Evolutionary conservation across 2,113 vertebrate species (phyloP).

Genomic region (Dasyprocta punctata): DNA sequence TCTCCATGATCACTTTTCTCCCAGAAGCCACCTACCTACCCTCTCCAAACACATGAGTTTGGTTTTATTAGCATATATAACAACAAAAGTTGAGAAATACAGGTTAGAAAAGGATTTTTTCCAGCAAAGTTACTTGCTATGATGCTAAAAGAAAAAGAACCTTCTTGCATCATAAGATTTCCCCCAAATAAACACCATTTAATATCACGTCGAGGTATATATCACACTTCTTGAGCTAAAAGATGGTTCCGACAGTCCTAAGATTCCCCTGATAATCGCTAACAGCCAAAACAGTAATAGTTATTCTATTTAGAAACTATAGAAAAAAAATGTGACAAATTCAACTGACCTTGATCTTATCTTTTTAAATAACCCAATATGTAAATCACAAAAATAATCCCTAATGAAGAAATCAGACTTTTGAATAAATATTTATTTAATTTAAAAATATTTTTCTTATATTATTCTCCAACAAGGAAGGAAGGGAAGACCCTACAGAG

Average conservation of each 20-base stretch:
- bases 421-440: slow-evolving; percentile 24
- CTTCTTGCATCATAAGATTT: background rate
- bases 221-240: background rate
- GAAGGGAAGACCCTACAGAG: background rate
- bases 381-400: slow-evolving; percentile 41
- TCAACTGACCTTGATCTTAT: slow-evolving; percentile 50
- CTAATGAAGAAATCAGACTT: slow-evolving; percentile 62
- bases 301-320: slow-evolving; percentile 24
- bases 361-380: slow-evolving; percentile 63
- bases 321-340: background rate
- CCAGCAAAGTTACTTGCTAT: slow-evolving; percentile 6
- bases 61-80: slow-evolving; percentile 38
- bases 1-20: slow-evolving; percentile 47
- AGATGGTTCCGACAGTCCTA: background rate
- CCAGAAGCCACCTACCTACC: background rate
- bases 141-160: background rate
- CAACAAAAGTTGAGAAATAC: slow-evolving; percentile 19
- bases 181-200: background rate
- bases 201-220: background rate
- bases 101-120: background rate
- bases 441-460: slow-evolving; percentile 17
- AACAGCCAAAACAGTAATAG: background rate
- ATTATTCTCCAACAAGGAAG: slow-evolving; percentile 40
- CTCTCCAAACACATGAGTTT: slow-evolving; percentile 45
- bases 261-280: background rate